These are phyloP conservation scores for Corythaixoides concolor DNA, from an alignment of 2,113 vertebrate genomes.

Conservation along the genomic window DNA sequence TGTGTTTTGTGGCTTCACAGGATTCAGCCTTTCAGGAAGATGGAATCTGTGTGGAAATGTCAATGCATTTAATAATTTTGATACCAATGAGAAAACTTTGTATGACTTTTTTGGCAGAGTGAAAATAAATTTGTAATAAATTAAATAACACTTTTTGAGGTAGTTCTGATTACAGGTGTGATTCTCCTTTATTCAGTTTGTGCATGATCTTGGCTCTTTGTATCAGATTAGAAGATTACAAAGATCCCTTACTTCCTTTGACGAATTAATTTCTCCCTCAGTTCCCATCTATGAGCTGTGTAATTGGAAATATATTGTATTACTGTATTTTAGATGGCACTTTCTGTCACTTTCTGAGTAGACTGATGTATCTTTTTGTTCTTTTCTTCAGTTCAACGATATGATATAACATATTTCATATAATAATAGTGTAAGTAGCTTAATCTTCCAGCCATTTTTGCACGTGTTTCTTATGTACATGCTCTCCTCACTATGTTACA, in stretches of 20 bases:
- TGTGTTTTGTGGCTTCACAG: not conserved
- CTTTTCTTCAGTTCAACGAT: not conserved
- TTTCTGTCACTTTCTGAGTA: not conserved
- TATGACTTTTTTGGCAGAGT: not conserved
- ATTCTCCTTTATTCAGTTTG: not conserved
- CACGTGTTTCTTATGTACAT: not conserved
- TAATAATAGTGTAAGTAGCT: not conserved
- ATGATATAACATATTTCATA: not conserved
- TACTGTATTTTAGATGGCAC: not conserved
- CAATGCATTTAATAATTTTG: not conserved
- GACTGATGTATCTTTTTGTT: not conserved
- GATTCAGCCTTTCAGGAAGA: not conserved
- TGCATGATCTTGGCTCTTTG: not conserved
- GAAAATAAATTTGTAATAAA: not conserved
- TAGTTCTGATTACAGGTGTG: not conserved
- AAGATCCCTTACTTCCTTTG: not conserved
- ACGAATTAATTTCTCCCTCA: not conserved
- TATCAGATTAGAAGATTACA: not conserved
- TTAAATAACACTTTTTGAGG: not conserved
- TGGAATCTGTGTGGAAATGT: not conserved
- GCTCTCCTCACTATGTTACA: not conserved
- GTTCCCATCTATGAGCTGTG: not conserved
- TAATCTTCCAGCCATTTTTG: not conserved
- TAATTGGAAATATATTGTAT: not conserved
- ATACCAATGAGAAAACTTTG: not conserved